A percentile compares a stretch with the other conserved stretches of the same genome.
Conservation (phyloP, 1,140 invertebrate genomes). For the Homalodisca vitripennis region DNA sequence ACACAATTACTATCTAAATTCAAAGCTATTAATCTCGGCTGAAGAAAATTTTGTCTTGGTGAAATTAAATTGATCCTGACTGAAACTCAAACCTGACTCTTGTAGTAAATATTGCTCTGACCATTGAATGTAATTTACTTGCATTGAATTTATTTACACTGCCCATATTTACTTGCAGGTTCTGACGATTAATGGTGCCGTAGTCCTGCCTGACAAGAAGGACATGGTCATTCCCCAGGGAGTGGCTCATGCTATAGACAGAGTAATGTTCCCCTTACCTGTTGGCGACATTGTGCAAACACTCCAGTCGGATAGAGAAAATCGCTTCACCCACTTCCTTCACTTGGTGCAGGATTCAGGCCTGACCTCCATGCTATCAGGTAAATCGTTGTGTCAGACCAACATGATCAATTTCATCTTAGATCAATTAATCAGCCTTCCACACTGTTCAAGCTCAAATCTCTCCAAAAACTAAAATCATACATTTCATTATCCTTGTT, state of each 20-base stretch:
- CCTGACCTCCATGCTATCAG: constrained; percentile 68
- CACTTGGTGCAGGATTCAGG: constrained; percentile 72
- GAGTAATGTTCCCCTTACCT: constrained; percentile 84
- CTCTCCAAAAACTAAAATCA: no score
- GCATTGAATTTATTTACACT: background rate
- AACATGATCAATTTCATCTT: no score
- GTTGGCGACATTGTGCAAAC: constrained; percentile 81
- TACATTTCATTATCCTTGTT: background rate
- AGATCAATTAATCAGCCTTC: no score
- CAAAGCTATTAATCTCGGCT: no score
- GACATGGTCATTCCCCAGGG: constrained; percentile 82
- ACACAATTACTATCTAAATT: no score
- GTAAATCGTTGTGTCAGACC: no score
- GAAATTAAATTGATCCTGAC: no score
- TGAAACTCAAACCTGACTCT: no score
- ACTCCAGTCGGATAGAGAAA: constrained; percentile 74
- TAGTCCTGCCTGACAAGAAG: constrained; percentile 72
- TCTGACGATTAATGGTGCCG: constrained; percentile 80
- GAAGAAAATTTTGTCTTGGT: no score
- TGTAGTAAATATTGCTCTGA: background rate
- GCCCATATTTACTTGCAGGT: constrained; percentile 51
- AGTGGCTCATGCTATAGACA: constrained; percentile 80
- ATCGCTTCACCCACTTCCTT: constrained; percentile 74
- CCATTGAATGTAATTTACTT: background rate
- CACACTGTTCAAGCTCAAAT: no score